phyloP scores from a whole-genome alignment of 2,113 vertebrate genomes.

The Epinephelus fuscoguttatus region DNA sequence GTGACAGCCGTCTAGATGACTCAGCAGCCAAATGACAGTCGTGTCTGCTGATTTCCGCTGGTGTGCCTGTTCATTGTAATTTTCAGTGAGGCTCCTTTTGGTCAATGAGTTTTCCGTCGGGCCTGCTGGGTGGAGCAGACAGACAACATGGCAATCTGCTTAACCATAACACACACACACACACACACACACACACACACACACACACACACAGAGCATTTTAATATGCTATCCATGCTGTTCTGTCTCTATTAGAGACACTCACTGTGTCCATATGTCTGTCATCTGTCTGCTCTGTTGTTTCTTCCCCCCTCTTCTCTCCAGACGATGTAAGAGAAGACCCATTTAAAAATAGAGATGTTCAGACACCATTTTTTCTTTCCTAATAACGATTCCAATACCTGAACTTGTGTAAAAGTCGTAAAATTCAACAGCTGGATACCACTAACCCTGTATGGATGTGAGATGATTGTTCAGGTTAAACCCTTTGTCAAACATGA shows the following conservation, averaged over 20 bases:
- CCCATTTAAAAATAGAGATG: too few relatives aligned
- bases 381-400: too few relatives aligned
- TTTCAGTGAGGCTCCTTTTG: background rate
- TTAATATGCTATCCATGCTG: slow-evolving; percentile 13
- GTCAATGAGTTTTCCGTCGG: slow-evolving; percentile 43
- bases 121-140: slow-evolving; percentile 38
- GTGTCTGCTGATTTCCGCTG: slow-evolving; percentile 25
- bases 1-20: slow-evolving; percentile 22
- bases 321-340: background rate
- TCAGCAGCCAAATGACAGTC: slow-evolving; percentile 24
- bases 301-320: background rate
- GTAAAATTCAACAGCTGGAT: too few relatives aligned
- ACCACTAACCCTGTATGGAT: too few relatives aligned
- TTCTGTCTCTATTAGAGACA: slow-evolving; percentile 13
- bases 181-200: slow-evolving; percentile 7
- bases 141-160: slow-evolving; percentile 31
- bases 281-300: background rate
- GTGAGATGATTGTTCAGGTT: too few relatives aligned
- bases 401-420: too few relatives aligned
- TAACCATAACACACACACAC: slow-evolving; percentile 6
- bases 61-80: slow-evolving; percentile 1
- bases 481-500: too few relatives aligned
- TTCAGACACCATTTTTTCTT: too few relatives aligned
- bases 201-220: background rate
- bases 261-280: slow-evolving; percentile 6